Evolutionary conservation across 2,797 vertebrate genomes (phyloP).

Genomic region (Harpagifer antarcticus): DNA sequence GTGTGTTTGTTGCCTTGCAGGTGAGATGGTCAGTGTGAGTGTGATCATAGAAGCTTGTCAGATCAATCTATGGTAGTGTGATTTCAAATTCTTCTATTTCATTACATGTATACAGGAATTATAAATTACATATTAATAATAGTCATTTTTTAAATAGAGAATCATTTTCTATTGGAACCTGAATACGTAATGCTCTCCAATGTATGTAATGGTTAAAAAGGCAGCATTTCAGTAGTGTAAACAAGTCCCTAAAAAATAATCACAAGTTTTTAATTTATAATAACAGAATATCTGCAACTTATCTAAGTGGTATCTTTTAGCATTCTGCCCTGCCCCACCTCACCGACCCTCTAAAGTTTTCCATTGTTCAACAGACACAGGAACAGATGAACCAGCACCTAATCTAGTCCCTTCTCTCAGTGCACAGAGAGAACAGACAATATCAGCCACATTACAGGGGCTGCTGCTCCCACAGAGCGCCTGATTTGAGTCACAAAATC

Average conservation of each 20-base stretch:
- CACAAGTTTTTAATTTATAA: not conserved
- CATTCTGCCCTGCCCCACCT: constrained; percentile 50
- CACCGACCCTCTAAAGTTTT: constrained; percentile 62
- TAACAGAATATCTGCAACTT: not conserved
- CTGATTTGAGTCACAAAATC: constrained; percentile 66
- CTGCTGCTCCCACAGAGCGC: constrained; percentile 67
- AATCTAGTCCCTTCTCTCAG: constrained; percentile 79
- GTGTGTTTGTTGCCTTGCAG: constrained; percentile 29
- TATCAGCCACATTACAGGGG: constrained; percentile 79
- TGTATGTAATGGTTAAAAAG: not conserved
- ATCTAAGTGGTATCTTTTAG: constrained; percentile 30
- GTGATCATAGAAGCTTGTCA: not conserved
- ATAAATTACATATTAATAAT: not conserved
- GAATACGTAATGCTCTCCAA: not conserved
- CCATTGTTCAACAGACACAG: constrained; percentile 82
- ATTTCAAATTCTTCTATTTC: not conserved
- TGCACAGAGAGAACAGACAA: constrained; percentile 85
- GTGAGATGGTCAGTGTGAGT: constrained; percentile 24
- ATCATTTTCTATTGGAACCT: not conserved
- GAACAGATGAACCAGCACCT: constrained; percentile 83
- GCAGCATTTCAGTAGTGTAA: not conserved
- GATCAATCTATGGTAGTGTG: not conserved
- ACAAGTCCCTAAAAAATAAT: not conserved
- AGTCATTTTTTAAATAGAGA: not conserved
- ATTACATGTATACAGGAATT: not conserved